Evolutionary conservation across 2,113 vertebrate genomes (phyloP), one percentile per base, ranked within the genome.

Genomic region (Neogale vison): DNA sequence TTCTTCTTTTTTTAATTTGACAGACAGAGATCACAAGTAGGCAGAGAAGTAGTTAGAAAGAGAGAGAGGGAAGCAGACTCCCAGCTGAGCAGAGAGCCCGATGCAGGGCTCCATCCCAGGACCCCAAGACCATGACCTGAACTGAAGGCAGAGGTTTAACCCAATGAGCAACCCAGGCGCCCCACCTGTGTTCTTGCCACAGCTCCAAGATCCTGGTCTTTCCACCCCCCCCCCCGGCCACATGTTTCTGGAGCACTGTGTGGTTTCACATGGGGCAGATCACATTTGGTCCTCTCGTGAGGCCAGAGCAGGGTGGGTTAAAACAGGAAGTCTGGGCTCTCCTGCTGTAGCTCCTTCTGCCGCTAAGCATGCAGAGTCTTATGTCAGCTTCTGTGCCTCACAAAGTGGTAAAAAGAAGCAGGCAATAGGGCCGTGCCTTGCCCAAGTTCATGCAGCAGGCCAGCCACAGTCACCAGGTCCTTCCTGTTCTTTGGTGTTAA

Each of bases 221-320:
- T 52, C 55, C n/a, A 6, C 21, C 80, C 15, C 52, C 50, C 52
- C 52, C 50, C 52, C 34, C 1, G 0, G 0, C 55, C 36, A 14
- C 1, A 0, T 13, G 1, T 36, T 26, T 24, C 12, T n/a, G 11
- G 61, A 69, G 17, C 1, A 0, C 29, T 6, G 15, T 2, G 18
- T 17, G 57, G 31, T 45, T 82, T 61, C 36, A 42, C 21, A 26
- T 9, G 29, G 47, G 74, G 31, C 24, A 6, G n/a, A 72, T 61
- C 86, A 26, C 52, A 7, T 42, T 34, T 12, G 47, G 17, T 36
- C 26, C 71, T 61, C 50, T 12, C 20, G 4, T 24, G 26, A 15
- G 39, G 7, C 23, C 45, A 45, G 63, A 71, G 31, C 21, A 45
- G 45, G 20, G 9, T 4, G 14, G n/a, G n/a, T 55, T 88, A 57